These are phyloP conservation scores for Herpetotheres cachinnans DNA, from an alignment of 2,113 vertebrate species.

Conservation along the genomic window DNA sequence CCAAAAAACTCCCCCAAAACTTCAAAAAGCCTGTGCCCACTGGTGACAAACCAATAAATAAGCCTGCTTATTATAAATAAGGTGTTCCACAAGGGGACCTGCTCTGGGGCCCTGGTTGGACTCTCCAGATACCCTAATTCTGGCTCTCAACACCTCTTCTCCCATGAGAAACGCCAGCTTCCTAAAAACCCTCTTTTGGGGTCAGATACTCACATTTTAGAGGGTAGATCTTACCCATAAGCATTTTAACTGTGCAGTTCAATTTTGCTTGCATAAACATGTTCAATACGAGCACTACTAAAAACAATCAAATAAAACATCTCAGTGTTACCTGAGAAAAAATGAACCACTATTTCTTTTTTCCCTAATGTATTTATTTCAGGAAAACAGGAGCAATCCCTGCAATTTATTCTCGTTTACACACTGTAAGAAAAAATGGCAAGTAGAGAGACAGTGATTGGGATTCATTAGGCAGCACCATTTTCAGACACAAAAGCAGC, in stretches of 20 bases:
- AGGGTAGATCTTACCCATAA: neutral
- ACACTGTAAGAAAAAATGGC: neutral
- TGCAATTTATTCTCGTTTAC: neutral
- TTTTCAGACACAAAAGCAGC: neutral
- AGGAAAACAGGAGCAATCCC: neutral
- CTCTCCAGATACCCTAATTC: neutral
- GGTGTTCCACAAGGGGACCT: neutral
- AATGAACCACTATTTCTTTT: neutral
- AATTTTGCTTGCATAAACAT: neutral
- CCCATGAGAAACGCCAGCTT: neutral
- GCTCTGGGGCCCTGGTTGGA: rapidly evolving
- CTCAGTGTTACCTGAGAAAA: neutral
- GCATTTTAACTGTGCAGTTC: neutral
- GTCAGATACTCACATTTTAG: neutral
- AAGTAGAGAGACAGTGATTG: neutral
- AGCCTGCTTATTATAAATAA: rapidly evolving
- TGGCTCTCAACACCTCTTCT: neutral
- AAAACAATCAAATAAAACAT: neutral
- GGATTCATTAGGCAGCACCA: neutral
- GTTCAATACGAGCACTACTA: neutral
- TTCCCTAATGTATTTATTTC: neutral
- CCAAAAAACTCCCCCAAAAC: neutral
- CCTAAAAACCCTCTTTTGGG: neutral
- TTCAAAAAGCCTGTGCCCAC: neutral
- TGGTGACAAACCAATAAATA: too few relatives aligned